Percentiles rank a stretch among this genome's conserved stretches.
Conservation (phyloP, 64 coral and sea anemone species). For the Porites australiensis region DNA sequence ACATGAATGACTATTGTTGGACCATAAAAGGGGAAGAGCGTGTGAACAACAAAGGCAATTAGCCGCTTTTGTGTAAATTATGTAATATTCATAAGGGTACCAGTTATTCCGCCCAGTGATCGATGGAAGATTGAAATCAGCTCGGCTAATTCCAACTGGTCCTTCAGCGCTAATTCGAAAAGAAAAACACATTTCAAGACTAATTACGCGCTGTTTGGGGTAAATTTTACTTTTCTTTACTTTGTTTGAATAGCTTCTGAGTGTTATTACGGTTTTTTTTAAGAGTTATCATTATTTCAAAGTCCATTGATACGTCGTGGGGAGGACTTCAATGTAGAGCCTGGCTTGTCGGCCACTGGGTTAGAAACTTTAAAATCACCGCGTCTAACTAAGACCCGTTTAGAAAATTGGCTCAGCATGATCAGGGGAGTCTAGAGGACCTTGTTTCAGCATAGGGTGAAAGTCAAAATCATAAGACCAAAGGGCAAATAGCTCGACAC, state of each 20-base stretch:
- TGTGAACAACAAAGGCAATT: conserved; percentile 36
- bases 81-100: conserved; percentile 39
- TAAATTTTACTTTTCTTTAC: neutral
- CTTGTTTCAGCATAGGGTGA: conserved; percentile 2
- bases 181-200: too few relatives aligned
- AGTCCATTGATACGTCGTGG: too few relatives aligned
- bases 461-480: conserved; percentile 40
- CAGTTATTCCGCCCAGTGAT: conserved; percentile 2
- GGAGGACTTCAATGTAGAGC: too few relatives aligned
- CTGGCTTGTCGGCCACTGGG: neutral
- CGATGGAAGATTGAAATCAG: conserved; percentile 20
- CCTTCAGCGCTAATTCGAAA: too few relatives aligned
- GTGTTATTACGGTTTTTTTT: too few relatives aligned
- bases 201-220: too few relatives aligned
- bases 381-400: neutral
- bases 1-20: conserved; percentile 47
- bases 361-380: neutral
- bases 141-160: neutral
- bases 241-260: neutral
- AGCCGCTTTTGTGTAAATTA: conserved; percentile 31
- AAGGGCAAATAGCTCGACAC: conserved; percentile 1
- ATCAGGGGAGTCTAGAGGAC: neutral
- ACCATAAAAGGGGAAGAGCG: neutral
- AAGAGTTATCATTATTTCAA: too few relatives aligned
- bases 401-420: neutral